phyloP scores from a whole-genome alignment of 2,113 vertebrate genomes.

The Pollachius pollachius region DNA sequence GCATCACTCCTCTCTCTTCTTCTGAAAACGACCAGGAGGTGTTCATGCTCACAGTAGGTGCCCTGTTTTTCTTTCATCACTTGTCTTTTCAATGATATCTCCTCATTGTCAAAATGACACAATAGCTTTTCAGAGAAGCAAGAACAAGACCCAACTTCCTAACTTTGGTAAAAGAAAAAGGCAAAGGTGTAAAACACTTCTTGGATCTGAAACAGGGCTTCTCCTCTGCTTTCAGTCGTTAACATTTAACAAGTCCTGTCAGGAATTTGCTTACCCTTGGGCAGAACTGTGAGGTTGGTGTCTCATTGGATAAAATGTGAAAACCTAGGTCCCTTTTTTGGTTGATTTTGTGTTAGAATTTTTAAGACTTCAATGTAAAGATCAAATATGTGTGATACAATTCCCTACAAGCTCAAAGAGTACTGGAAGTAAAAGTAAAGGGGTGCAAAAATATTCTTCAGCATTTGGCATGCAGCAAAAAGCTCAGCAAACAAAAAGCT shows the following conservation, averaged over 20 bases:
- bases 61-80: neutral
- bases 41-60: neutral
- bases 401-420: neutral
- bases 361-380: too few species aligned
- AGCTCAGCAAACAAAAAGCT: neutral
- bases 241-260: neutral
- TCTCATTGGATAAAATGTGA: too few species aligned
- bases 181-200: neutral
- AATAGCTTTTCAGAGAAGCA: too few species aligned
- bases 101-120: conserved; percentile 26
- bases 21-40: conserved; percentile 21
- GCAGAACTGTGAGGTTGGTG: too few species aligned
- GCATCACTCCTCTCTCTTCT: conserved; percentile 46
- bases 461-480: conserved; percentile 16
- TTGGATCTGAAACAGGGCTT: neutral
- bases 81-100: conserved; percentile 25
- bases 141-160: too few species aligned
- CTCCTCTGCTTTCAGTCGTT: neutral
- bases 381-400: too few species aligned
- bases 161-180: neutral
- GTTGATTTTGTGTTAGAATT: too few species aligned
- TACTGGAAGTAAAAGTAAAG: neutral
- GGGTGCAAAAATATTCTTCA: neutral
- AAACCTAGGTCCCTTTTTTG: too few species aligned
- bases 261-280: neutral